Base-by-base conservation (phyloP, 1,140 invertebrate genomes). In the Heliconius hewitsoni region DNA sequence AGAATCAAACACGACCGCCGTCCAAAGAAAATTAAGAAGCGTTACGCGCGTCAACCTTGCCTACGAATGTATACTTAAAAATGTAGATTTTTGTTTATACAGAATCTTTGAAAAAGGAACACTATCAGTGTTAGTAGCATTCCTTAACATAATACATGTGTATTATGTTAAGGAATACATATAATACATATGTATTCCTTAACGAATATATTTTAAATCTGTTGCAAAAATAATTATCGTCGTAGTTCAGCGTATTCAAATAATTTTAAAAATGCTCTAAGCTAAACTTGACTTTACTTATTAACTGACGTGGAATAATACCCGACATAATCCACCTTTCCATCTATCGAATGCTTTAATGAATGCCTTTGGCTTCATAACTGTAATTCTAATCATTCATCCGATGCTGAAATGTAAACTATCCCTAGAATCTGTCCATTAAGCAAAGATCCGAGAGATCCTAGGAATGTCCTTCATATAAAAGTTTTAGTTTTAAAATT, bases 281-380 rank as follows among this genome's bases (percentile, higher is more conserved):
- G 8, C 57, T 60, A 27, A 66, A 27, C 60, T 13, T 27, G 13
- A 27, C 9, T 66, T 16, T 16, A 66, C 23, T 30, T 66, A 30
- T 66, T 66, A 66, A 66, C 27, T 66, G 23, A 66, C 60, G 60
- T 66, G 4, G n/a, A 66, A 66, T 30, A 66, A 66, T 30, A 66
- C 11, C 60, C 60, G 11, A 57, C 27, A 4, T 66, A 27, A 66
- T 66, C 60, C 23, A 66, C 3, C 11, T 66, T 30, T 27, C 23
- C 3, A 66, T 55, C 52, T 57, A 57, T 30, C 16, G 11, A 66
- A 66, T 66, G 60, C 23, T 66, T 66, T 66, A 66, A 66, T 66
- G 27, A 66, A 66, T 66, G 9, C 57, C 57, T 60, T n/a, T 60
- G 57, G 57, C 9, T 23, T 27, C 57, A 60, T 60, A 60, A 11